A percentile compares a stretch with the other conserved stretches of the same genome.
Evolutionary conservation across 1,140 invertebrate genomes (phyloP).

Genomic region (Glomeris maerens): DNA sequence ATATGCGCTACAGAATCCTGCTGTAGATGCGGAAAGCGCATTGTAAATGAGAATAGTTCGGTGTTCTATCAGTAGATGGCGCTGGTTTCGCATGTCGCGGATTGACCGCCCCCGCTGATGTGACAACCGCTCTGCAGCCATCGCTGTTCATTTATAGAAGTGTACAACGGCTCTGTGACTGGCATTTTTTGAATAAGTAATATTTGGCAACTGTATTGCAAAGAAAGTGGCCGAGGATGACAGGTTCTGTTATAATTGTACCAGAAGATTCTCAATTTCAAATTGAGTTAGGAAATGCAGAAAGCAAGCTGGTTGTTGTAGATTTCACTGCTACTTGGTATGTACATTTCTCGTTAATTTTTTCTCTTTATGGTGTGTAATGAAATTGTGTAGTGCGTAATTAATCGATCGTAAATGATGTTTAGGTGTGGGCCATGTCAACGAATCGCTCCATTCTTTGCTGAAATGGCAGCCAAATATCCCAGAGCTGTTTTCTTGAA

Average conservation of each 20-base stretch:
- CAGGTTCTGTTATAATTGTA: conserved; percentile 33
- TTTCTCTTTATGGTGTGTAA: not conserved
- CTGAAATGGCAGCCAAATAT: conserved; percentile 69
- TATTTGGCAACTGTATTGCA: too few species aligned
- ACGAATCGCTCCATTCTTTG: conserved; percentile 77
- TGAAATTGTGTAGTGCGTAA: not conserved
- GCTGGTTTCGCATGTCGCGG: too few species aligned
- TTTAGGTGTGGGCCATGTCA: conserved; percentile 87
- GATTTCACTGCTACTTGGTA: conserved; percentile 87
- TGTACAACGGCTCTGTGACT: too few species aligned
- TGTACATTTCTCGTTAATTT: conserved; percentile 21
- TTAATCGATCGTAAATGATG: conserved; percentile 4
- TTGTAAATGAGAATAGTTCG: too few species aligned
- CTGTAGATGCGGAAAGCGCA: too few species aligned
- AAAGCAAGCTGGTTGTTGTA: conserved; percentile 77
- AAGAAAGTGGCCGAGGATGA: not conserved
- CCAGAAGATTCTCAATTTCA: conserved; percentile 66
- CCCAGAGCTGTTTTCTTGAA: conserved; percentile 82
- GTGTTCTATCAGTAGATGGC: too few species aligned
- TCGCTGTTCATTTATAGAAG: too few species aligned
- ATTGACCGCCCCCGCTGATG: too few species aligned
- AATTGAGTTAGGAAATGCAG: conserved; percentile 58
- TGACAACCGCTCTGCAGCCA: too few species aligned
- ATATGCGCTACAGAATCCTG: too few species aligned
- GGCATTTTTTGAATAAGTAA: too few species aligned